These are phyloP conservation scores for Neolamprologus variostigma DNA, from an alignment of 2,113 vertebrate genomes.

Conservation along the genomic window DNA sequence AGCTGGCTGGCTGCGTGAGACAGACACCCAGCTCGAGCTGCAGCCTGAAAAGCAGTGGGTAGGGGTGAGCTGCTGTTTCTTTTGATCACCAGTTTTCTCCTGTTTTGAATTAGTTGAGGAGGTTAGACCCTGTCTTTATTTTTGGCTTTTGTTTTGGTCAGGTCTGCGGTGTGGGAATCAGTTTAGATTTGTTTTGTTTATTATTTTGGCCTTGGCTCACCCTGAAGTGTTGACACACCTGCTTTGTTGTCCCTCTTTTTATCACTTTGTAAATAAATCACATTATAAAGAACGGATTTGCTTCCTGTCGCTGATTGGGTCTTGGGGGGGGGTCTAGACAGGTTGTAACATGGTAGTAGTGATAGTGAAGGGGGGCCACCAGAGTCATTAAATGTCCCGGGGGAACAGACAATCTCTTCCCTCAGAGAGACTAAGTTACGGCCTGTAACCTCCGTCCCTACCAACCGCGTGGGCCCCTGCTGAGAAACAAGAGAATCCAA, in stretches of 20 bases:
- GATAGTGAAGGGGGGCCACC: background rate
- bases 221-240: background rate
- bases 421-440: background rate
- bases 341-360: background rate
- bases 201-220: background rate
- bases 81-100: background rate
- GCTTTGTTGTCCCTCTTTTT: background rate
- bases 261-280: too few relatives aligned
- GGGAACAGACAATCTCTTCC: background rate
- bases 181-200: background rate
- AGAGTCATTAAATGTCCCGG: background rate
- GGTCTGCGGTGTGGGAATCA: background rate
- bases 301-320: too few relatives aligned
- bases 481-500: background rate
- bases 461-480: background rate
- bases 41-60: background rate
- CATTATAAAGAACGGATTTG: too few relatives aligned
- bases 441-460: background rate
- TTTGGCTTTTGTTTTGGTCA: background rate
- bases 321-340: background rate
- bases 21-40: fast-evolving
- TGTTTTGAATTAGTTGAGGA: background rate
- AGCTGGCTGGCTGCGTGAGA: background rate
- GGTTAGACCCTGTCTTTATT: background rate
- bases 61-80: background rate